Evolutionary conservation across 1,140 invertebrate genomes (phyloP).

Genomic region (Globodera ellingtonae): DNA sequence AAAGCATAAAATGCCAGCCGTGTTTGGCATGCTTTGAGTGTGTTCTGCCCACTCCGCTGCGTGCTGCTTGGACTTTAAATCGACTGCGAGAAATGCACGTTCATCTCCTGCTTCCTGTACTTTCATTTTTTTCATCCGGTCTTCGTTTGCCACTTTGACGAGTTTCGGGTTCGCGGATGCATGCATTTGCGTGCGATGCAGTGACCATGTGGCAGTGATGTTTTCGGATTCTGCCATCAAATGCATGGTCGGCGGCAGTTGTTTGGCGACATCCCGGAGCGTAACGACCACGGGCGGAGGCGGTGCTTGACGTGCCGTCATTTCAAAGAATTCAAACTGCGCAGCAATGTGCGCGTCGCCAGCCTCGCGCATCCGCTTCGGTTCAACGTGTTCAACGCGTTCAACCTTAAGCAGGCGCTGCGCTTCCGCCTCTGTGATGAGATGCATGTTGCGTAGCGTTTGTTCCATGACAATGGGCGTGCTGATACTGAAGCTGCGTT

Average conservation of each 20-base stretch:
- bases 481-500: constrained; percentile 7
- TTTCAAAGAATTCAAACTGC: not conserved
- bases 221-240: constrained; percentile 24
- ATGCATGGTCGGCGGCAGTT: not conserved
- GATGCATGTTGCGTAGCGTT: not conserved
- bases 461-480: constrained; percentile 6
- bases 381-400: constrained; percentile 1
- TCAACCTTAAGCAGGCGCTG: not conserved
- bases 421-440: not conserved
- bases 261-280: not conserved
- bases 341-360: not conserved
- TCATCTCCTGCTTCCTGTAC: constrained; percentile 22
- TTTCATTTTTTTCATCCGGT: constrained; percentile 1
- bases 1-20: not conserved
- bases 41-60: constrained; percentile 21
- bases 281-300: not conserved
- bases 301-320: not conserved
- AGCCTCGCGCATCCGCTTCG: constrained; percentile 5
- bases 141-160: constrained; percentile 7
- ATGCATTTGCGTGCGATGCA: not conserved
- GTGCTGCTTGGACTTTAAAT: constrained; percentile 17
- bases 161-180: not conserved
- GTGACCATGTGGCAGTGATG: not conserved
- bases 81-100: constrained; percentile 14
- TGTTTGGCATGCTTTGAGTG: constrained; percentile 21